Conservation (phyloP, 2,888 invertebrate genomes). For the Synanthedon myopaeformis region DNA sequence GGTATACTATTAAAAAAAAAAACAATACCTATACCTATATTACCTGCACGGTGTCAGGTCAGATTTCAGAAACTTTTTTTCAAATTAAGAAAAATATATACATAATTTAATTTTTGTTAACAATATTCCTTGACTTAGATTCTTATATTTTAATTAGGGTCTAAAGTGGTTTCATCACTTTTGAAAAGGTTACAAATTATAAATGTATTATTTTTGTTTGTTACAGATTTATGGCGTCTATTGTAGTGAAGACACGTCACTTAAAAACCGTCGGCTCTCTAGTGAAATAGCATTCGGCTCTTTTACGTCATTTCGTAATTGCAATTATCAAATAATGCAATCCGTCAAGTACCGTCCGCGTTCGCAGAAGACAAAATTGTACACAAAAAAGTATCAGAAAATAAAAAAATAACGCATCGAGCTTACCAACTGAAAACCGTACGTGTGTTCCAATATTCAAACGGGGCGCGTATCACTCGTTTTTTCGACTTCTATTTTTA, state of each 20-base stretch:
- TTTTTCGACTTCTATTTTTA: conserved; percentile 5
- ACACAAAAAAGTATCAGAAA: conserved; percentile 34
- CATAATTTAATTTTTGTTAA: too few species aligned
- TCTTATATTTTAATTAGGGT: too few species aligned
- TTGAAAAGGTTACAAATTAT: too few species aligned
- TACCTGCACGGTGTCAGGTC: too few species aligned
- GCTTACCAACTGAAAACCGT: conserved; percentile 34
- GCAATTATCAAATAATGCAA: conserved; percentile 27
- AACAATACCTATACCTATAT: too few species aligned
- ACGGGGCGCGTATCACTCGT: neutral
- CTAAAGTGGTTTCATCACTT: too few species aligned
- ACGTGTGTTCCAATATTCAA: conserved; percentile 33
- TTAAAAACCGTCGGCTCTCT: conserved; percentile 10
- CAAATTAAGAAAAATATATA: too few species aligned
- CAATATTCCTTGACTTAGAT: too few species aligned
- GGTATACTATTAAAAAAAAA: too few species aligned
- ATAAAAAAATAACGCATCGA: conserved; percentile 49
- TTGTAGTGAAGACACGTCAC: conserved; percentile 19
- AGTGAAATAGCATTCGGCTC: conserved; percentile 4
- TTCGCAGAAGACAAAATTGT: conserved; percentile 20
- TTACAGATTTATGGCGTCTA: conserved; percentile 45
- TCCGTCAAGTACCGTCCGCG: conserved; percentile 47
- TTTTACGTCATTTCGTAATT: conserved; percentile 20
- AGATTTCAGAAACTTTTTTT: too few species aligned
- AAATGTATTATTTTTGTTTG: conserved; percentile 16